phyloP scores from a whole-genome alignment of 2,797 vertebrate genomes.

The Setipinna tenuifilis region DNA sequence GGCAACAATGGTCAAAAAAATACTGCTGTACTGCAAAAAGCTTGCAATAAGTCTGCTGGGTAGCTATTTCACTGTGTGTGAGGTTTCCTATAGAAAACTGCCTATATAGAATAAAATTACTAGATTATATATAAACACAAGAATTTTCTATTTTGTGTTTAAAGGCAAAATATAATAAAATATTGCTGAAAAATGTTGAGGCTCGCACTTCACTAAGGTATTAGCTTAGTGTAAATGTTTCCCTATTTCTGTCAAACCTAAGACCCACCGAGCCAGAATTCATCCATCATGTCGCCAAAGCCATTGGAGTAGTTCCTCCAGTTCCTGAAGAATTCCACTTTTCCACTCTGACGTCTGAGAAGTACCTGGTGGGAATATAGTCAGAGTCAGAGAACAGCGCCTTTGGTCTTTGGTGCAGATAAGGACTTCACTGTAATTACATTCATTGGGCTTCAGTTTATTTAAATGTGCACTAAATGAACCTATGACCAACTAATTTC shows the following conservation, averaged over 20 bases:
- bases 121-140: too few relatives aligned
- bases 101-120: too few relatives aligned
- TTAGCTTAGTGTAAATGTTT: neutral
- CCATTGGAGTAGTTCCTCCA: constrained; percentile 91
- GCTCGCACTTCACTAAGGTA: neutral
- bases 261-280: constrained; percentile 91
- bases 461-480: constrained; percentile 15
- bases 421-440: constrained; percentile 1
- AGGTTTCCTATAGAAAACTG: too few relatives aligned
- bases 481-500: constrained; percentile 5
- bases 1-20: too few relatives aligned
- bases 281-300: constrained; percentile 86
- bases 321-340: constrained; percentile 88
- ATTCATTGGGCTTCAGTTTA: neutral
- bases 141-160: too few relatives aligned
- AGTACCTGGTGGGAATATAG: constrained; percentile 79
- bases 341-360: constrained; percentile 88
- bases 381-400: constrained; percentile 10
- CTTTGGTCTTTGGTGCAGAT: neutral
- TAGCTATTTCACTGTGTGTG: too few relatives aligned
- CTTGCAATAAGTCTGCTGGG: too few relatives aligned
- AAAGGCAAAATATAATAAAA: neutral
- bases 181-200: neutral
- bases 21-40: too few relatives aligned
- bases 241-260: neutral